phyloP scores from a whole-genome alignment of 2,797 vertebrate species.

The Danio tinwini region DNA sequence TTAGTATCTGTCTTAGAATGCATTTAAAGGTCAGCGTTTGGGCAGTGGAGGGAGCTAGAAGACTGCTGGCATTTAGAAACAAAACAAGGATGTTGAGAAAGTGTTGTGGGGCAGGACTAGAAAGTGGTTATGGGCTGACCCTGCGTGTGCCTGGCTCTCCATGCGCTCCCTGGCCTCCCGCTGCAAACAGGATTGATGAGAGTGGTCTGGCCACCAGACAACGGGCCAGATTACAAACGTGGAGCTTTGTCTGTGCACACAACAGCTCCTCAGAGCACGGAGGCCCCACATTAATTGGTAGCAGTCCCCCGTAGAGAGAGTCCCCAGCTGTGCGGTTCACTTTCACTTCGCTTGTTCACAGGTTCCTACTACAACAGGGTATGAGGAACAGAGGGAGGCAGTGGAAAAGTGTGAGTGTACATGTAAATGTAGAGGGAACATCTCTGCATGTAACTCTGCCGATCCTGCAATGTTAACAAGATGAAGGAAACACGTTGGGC shows the following conservation, averaged over 20 bases:
- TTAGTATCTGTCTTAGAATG: conserved; percentile 26
- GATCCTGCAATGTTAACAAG: conserved; percentile 16
- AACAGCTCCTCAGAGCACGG: conserved; percentile 69
- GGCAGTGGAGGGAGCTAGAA: conserved; percentile 6
- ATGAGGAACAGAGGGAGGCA: conserved; percentile 20
- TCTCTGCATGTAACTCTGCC: neutral
- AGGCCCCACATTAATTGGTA: conserved; percentile 74
- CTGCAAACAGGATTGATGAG: conserved; percentile 78
- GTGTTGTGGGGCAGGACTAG: conserved; percentile 38
- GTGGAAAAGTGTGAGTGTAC: conserved; percentile 32
- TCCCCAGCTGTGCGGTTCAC: conserved; percentile 46
- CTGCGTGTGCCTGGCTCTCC: conserved; percentile 40
- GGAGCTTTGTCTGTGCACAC: conserved; percentile 72
- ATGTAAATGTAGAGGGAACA: neutral
- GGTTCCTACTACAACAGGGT: conserved; percentile 19
- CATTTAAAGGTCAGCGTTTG: conserved; percentile 20
- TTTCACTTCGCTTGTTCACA: neutral
- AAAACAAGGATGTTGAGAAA: conserved; percentile 46
- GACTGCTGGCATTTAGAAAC: conserved; percentile 55
- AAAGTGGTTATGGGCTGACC: conserved; percentile 52
- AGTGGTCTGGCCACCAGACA: conserved; percentile 67
- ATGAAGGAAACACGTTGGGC: conserved; percentile 10
- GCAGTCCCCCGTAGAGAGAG: conserved; percentile 69
- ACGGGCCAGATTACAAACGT: conserved; percentile 77
- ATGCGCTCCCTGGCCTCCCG: conserved; percentile 62